A percentile compares a stretch with the other conserved stretches of the same genome.
These are phyloP conservation scores for Mirounga angustirostris DNA, from an alignment of 2,113 vertebrate species.

Conservation along the genomic window DNA sequence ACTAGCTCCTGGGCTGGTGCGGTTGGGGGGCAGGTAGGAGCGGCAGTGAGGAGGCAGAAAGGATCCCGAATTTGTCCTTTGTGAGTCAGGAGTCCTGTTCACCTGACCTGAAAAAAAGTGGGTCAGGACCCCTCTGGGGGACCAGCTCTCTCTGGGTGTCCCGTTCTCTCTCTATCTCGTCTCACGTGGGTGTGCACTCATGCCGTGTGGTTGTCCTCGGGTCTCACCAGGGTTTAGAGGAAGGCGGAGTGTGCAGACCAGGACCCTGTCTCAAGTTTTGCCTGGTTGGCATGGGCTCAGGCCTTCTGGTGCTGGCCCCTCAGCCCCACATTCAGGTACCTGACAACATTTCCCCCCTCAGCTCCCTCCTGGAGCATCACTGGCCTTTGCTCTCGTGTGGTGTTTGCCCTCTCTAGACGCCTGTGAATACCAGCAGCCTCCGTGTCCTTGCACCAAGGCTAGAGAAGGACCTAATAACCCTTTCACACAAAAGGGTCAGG, in stretches of 20 bases:
- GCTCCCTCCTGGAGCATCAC: not conserved
- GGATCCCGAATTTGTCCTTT: not conserved
- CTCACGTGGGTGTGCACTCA: no score
- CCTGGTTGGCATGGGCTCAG: rapidly evolving
- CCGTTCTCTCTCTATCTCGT: not conserved
- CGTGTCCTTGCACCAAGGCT: rapidly evolving
- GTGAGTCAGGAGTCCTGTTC: not conserved
- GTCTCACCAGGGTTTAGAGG: not conserved
- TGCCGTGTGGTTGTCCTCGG: rapidly evolving
- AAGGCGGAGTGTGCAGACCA: not conserved
- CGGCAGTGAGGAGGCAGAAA: not conserved
- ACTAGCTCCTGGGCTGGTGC: not conserved
- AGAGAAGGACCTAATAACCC: not conserved
- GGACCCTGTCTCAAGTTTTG: not conserved
- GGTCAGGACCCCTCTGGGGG: not conserved
- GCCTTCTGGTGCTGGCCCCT: rapidly evolving
- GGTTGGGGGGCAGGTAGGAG: not conserved
- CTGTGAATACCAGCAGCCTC: not conserved
- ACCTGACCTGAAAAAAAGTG: not conserved
- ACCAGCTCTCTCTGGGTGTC: not conserved
- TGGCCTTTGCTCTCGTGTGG: rapidly evolving
- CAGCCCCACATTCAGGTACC: not conserved
- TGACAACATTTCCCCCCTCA: no score
- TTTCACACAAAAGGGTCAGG: not conserved
- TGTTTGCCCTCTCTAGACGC: not conserved